Evolutionary conservation across 2,113 vertebrate species (phyloP).

Genomic region (Gallinago undulata): DNA sequence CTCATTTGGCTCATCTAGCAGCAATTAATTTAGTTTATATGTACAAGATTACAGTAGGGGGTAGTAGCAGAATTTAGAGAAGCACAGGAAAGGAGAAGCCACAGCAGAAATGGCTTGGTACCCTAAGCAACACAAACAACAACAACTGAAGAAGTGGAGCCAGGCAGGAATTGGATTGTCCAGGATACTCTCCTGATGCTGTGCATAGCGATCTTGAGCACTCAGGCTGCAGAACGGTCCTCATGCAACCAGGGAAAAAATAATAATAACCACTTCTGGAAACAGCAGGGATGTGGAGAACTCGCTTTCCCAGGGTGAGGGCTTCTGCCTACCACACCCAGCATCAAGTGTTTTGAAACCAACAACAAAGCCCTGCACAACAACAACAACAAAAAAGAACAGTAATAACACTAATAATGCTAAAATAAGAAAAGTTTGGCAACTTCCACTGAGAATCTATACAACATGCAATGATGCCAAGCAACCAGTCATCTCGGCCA

Average conservation of each 20-base stretch:
- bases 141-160: slow-evolving; percentile 21
- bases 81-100: background rate
- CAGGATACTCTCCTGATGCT: slow-evolving; percentile 26
- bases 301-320: slow-evolving; percentile 42
- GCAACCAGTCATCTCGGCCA: background rate
- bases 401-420: background rate
- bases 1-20: slow-evolving; percentile 21
- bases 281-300: background rate
- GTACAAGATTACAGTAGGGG: slow-evolving; percentile 39
- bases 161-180: slow-evolving; percentile 19
- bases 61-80: slow-evolving; percentile 38
- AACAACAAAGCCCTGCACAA: slow-evolving; percentile 52
- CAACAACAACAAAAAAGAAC: background rate
- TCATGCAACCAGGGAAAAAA: background rate
- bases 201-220: background rate
- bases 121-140: slow-evolving; percentile 70
- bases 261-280: slow-evolving; percentile 1
- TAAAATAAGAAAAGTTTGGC: slow-evolving; percentile 36
- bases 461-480: background rate
- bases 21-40: background rate
- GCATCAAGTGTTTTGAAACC: slow-evolving; percentile 66
- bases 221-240: background rate
- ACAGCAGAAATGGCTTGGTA: slow-evolving; percentile 6
- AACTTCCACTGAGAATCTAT: background rate
- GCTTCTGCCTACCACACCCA: slow-evolving; percentile 61